A percentile compares a stretch with the other conserved stretches of the same genome.
These are phyloP conservation scores for Clarias laeviceps DNA, from an alignment of 2,797 vertebrate genomes.

Conservation along the genomic window DNA sequence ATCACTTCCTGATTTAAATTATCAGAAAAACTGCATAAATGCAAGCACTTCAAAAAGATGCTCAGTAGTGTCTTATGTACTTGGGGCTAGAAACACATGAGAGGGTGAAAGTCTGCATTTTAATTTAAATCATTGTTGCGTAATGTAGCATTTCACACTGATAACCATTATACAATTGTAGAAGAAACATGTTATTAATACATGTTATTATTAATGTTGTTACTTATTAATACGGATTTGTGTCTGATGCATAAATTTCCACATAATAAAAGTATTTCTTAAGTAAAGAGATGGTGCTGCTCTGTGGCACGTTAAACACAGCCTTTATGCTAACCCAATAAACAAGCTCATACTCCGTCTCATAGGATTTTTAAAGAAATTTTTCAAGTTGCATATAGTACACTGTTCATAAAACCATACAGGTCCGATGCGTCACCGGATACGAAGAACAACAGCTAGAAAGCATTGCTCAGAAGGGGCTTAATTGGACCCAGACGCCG, in stretches of 20 bases:
- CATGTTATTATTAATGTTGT: too few relatives aligned
- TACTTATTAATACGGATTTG: slow-evolving; percentile 49
- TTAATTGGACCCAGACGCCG: slow-evolving; percentile 71
- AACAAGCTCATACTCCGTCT: background rate
- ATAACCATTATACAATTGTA: background rate
- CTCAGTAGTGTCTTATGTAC: background rate
- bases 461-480: slow-evolving; percentile 20
- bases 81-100: background rate
- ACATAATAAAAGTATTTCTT: slow-evolving; percentile 65
- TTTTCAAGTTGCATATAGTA: background rate
- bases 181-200: slow-evolving; percentile 17
- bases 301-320: background rate
- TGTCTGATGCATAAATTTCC: background rate
- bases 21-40: background rate
- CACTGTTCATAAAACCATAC: background rate
- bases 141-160: background rate
- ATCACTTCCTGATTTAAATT: background rate
- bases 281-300: slow-evolving; percentile 53
- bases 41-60: background rate
- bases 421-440: slow-evolving; percentile 64
- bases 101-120: background rate
- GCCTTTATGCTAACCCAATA: background rate
- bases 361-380: background rate
- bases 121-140: background rate
- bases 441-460: background rate